phyloP scores from a whole-genome alignment of 2,888 invertebrate genomes.

The Euzophera pinguis region DNA sequence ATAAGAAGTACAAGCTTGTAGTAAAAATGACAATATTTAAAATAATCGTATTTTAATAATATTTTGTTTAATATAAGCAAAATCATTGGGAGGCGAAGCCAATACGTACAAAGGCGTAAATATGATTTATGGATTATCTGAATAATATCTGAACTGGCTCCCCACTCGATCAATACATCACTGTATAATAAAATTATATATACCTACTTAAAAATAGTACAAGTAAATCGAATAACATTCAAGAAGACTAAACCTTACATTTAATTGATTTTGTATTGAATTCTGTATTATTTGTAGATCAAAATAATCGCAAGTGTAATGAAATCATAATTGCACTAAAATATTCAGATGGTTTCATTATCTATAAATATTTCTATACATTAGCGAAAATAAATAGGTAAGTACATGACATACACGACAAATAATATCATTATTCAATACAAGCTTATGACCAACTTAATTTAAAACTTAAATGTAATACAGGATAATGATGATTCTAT shows the following conservation, averaged over 20 bases:
- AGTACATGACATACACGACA: background rate
- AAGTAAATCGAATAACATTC: slow-evolving; percentile 25
- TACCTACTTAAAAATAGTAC: too few relatives aligned
- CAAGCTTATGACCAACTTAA: background rate
- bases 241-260: slow-evolving; percentile 54
- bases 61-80: too few relatives aligned
- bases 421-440: slow-evolving; percentile 5
- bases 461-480: background rate
- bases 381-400: background rate
- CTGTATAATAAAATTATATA: too few relatives aligned
- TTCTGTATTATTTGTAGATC: slow-evolving; percentile 21
- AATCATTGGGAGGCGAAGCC: too few relatives aligned
- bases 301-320: background rate
- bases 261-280: slow-evolving; percentile 35
- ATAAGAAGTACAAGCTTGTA: too few relatives aligned
- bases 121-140: too few relatives aligned
- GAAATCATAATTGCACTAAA: background rate
- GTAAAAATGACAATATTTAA: too few relatives aligned
- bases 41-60: too few relatives aligned
- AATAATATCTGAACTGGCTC: too few relatives aligned
- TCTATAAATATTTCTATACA: background rate
- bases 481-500: slow-evolving; percentile 11
- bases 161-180: too few relatives aligned
- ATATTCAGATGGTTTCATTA: background rate
- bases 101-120: too few relatives aligned